Evolutionary conservation across 2,888 invertebrate species (phyloP).

Genomic region (Cryptophagus acutangulus): DNA sequence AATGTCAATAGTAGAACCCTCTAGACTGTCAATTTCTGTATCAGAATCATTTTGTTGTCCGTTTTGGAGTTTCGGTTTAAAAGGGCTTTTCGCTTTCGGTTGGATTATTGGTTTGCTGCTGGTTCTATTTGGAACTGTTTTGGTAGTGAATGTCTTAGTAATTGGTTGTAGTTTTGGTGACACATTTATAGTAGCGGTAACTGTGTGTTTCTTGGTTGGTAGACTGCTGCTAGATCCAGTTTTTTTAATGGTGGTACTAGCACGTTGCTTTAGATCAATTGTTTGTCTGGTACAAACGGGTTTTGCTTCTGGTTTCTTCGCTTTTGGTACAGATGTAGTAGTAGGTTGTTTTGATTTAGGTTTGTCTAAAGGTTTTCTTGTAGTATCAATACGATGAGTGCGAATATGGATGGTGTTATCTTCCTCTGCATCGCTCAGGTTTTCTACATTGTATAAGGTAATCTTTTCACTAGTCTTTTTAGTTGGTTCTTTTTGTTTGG

Average conservation of each 20-base stretch:
- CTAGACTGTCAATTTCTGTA: constrained; percentile 34
- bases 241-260: constrained; percentile 31
- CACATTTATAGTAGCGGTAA: constrained; percentile 36
- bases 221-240: constrained; percentile 37
- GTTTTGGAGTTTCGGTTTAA: constrained; percentile 26
- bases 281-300: constrained; percentile 15
- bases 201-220: constrained; percentile 26
- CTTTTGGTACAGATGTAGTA: constrained; percentile 23
- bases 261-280: constrained; percentile 14
- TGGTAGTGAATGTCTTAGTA: constrained; percentile 14
- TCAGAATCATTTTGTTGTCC: constrained; percentile 27
- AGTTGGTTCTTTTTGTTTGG: too few species aligned
- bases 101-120: constrained; percentile 15
- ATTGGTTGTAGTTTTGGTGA: constrained; percentile 31
- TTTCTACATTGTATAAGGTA: constrained; percentile 30
- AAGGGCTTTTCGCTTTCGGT: constrained; percentile 20
- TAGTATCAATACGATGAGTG: constrained; percentile 35
- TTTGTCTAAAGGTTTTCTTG: too few species aligned
- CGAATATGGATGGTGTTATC: constrained; percentile 30
- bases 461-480: constrained; percentile 24
- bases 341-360: constrained; percentile 28
- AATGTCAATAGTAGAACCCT: constrained; percentile 24
- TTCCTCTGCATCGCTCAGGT: constrained; percentile 24
- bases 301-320: constrained; percentile 22
- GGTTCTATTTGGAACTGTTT: constrained; percentile 15